Base-by-base conservation (phyloP, 2,113 vertebrate species). In the Mungos mungo region DNA sequence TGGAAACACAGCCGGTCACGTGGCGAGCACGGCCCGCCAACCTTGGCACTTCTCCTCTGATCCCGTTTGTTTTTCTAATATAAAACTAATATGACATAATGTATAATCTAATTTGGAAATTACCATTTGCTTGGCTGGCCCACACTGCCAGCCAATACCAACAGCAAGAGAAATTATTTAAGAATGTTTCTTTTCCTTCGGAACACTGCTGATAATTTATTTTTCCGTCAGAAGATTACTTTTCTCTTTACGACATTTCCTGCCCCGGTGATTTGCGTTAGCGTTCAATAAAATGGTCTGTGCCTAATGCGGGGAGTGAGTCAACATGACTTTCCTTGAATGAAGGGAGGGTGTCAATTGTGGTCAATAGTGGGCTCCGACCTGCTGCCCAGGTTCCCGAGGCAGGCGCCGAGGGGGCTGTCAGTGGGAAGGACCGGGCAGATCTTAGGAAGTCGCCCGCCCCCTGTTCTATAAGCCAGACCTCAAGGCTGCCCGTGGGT, bases 81-180 rank as follows among this genome's bases (percentile, higher is more conserved):
- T 98, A 98, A 97, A 97, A 97, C 97, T 97, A 98, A 98, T 98
- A 98, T 98, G 98, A 98, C 97, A 98, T 98, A 98, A 98, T 97
- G 97, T 97, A 98, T 98, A 98, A 98, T 98, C 98, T 98, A 98
- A 98, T 98, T 98, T 98, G 97, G 97, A 98, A 98, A 98, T 98
- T 98, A 98, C 98, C 97, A 97, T 98, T 97, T 95, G 97, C 97
- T 96, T 93, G 97, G 95, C 92, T 97, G 97, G 92, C 97, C 93
- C 93, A 97, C 92, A 91, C 94, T 98, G 94, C 97, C 98, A 98
- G 98, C 98, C 98, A 98, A 98, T 98, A 98, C 98, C 96, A 98
- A 98, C 98, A 98, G 94, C 96, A 80, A 95, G 95, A 98, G 96
- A 98, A 97, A 98, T 98, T 97, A 96, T 98, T 97, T 97, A 96